Conservation (phyloP, 1,140 invertebrate genomes). For the Coboldia fuscipes region DNA sequence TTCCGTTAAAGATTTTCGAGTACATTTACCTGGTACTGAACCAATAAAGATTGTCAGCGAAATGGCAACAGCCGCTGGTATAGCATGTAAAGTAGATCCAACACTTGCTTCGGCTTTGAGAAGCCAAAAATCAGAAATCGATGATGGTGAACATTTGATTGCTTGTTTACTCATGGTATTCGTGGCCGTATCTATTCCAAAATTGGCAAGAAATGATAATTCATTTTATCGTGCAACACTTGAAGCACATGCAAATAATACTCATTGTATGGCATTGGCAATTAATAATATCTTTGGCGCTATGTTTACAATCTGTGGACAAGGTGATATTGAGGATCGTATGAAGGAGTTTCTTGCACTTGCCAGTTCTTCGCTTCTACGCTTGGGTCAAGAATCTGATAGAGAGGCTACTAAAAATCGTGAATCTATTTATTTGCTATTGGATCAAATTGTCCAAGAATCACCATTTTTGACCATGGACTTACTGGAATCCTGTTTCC, state of each 20-base stretch:
- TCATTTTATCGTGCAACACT: constrained; percentile 79
- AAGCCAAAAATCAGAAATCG: constrained; percentile 65
- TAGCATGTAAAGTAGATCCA: constrained; percentile 85
- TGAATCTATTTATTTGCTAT: constrained; percentile 86
- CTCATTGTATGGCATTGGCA: constrained; percentile 89
- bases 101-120: constrained; percentile 72
- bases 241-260: constrained; percentile 93
- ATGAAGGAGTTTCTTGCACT: constrained; percentile 97
- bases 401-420: constrained; percentile 84
- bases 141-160: constrained; percentile 77
- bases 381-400: constrained; percentile 86
- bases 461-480: constrained; percentile 97
- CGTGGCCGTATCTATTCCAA: constrained; percentile 92
- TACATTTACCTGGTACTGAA: constrained; percentile 77
- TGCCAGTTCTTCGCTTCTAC: constrained; percentile 82
- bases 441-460: constrained; percentile 93
- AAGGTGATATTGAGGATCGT: constrained; percentile 88
- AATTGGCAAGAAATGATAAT: constrained; percentile 75
- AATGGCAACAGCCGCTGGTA: constrained; percentile 89
- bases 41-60: constrained; percentile 84
- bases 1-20: constrained; percentile 85
- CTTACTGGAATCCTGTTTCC: constrained; percentile 91
- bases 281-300: constrained; percentile 95
- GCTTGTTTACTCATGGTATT: constrained; percentile 97
- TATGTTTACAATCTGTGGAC: constrained; percentile 84